Percentiles rank a stretch among this genome's conserved stretches.
Conservation (phyloP, 2,888 invertebrate species). For the Agrochola lychnidis region DNA sequence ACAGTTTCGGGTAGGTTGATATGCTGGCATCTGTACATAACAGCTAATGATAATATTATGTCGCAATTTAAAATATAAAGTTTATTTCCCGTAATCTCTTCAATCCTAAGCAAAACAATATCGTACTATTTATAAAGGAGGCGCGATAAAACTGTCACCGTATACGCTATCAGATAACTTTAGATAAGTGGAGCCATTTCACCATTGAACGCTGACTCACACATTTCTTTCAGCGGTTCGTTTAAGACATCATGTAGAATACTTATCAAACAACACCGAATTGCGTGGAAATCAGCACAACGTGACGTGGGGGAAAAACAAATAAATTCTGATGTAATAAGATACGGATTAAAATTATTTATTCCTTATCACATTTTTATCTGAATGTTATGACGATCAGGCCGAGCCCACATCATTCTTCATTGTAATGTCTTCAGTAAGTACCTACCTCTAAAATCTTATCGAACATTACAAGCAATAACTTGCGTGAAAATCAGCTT, state of each 20-base stretch:
- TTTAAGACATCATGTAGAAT: slow-evolving; percentile 22
- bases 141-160: slow-evolving; percentile 39
- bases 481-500: slow-evolving; percentile 46
- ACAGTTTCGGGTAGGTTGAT: too few species aligned
- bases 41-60: neutral
- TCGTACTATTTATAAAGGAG: slow-evolving; percentile 42
- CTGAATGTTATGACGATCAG: slow-evolving; percentile 31
- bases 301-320: slow-evolving; percentile 35
- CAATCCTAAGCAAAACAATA: slow-evolving; percentile 19
- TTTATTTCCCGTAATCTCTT: slow-evolving; percentile 26
- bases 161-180: slow-evolving; percentile 20
- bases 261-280: slow-evolving; percentile 43
- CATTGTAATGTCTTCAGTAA: slow-evolving; percentile 14
- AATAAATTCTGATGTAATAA: slow-evolving; percentile 45
- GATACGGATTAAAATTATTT: slow-evolving; percentile 40
- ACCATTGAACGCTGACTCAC: slow-evolving; percentile 44
- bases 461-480: slow-evolving; percentile 40
- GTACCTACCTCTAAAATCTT: slow-evolving; percentile 8
- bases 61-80: slow-evolving; percentile 8
- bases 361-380: slow-evolving; percentile 34
- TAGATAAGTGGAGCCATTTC: slow-evolving; percentile 36
- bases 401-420: slow-evolving; percentile 45
- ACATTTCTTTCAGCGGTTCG: slow-evolving; percentile 30
- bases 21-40: too few species aligned
- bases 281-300: slow-evolving; percentile 53